Base-by-base conservation (phyloP, 2,888 invertebrate species). In the Melieria omissa region DNA sequence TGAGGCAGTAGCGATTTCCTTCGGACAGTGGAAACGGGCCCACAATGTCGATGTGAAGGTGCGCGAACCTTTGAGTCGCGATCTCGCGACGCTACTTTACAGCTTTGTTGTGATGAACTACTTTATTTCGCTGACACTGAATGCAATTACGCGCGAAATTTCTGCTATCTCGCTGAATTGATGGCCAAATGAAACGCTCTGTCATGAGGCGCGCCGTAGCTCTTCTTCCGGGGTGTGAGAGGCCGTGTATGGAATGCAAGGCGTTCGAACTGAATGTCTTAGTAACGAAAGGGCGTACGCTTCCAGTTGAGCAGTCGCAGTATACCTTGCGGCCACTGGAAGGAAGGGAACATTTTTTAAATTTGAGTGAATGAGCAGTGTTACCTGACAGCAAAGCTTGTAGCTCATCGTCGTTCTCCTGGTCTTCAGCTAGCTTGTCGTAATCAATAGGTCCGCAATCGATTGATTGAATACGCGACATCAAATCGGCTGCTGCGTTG, bases 11-110 rank as follows among this genome's bases (percentile, higher is more conserved):
- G 57, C 57, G 57, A n/a, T 80, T 16, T 78, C 82, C 9, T 16
- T 81, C 49, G 0, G 80, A 80, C 4, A 64, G 5, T 12, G 85
- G 83, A 6, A 87, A 73, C 0, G 86, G 86, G 4, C 86, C 86
- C 4, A 88, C 81, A 7, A 88, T 75, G 76, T 88, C 86, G 12
- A 88, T 78, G 12, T 12, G n/a, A 74, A 66, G 12, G 72, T 29
- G 44, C 64, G 62, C n/a, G 9, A 55, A 9, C 67, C 66, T 29
- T 3, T 49, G 12, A 49, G 70, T 42, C 66, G 72, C 42, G 65
- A 45, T n/a, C 62, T 72, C 16, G 61, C 46, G 42, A 72, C 70
- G 49, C 12, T 49, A 3, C 49, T 3, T 3, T 49, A 12, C 9
- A 49, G 49, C 12, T 49, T 49, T 49, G 52, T 64, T 64, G 52